Evolutionary conservation across 2,113 vertebrate species (phyloP), one percentile per base, ranked within the genome.

Genomic region (Eulemur macaco): DNA sequence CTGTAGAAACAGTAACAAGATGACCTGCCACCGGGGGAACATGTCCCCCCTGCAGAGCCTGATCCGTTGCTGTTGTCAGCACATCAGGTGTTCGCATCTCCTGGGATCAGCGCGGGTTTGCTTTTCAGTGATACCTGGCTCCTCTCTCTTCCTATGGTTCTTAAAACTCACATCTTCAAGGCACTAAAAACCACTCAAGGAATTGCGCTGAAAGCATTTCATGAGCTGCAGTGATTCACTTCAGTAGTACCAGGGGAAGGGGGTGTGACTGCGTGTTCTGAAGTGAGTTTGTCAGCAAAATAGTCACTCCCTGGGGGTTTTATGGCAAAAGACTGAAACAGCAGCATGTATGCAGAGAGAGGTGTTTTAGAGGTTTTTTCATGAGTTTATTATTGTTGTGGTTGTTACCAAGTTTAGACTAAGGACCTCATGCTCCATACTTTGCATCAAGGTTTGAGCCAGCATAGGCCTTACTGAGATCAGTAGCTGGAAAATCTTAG

Each of bases 41-140:
- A 0, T 6, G 76, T 29, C 63, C 63, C 21, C 39, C 50, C 23
- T 27, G 0, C 0, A 1, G 37, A 77, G 45, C 58, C 77, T 23
- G 8, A 5, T n/a, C 47, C 2, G 0, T 23, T 8, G 27, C 66
- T 31, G 37, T 31, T 52, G 8, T 90, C 76, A 45, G 64, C 56
- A 18, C 50, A 9, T 29, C 39, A 39, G 2, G 4, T 50, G 56
- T 86, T 8, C 54, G 4, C 58, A 86, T 73, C 78, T 76, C 47
- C 0, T 82, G 90, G 37, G 50, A 60, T 74, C 31, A 3, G 42
- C 83, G 11, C 0, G 0, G 45, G 74, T 42, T 82, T 86, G 11
- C n/a, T 47, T 90, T 88, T 45, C 34, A n/a, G 27, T 13, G 6
- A 50, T 31, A 68, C 87, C 47, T 29, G 42, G 69, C 52, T 85